Base-by-base conservation (phyloP, 2,888 invertebrate genomes). In the Coecobrya sp. region DNA sequence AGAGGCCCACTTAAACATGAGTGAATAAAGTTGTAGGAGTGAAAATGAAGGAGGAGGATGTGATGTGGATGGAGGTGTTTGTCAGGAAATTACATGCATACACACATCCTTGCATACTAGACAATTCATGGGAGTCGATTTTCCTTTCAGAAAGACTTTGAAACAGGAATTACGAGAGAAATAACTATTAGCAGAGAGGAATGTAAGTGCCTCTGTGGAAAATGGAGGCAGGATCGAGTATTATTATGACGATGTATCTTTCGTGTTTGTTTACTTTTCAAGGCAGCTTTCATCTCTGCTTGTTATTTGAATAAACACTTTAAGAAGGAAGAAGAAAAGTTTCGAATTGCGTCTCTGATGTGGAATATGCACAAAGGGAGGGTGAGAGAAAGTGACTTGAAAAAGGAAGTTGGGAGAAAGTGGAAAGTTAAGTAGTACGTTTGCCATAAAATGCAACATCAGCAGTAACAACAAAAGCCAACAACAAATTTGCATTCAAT, bases 271-370 rank as follows among this genome's bases (percentile, higher is more conserved):
- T 86, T 55, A n/a, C 27, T 27, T 55, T 79, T 49, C 22, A 79
- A 52, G 52, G 79, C 22, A 13, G 52, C 25, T 79, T 79, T 36
- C 42, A 42, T 73, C 68, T 68, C 22, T 30, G 30, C 68, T 73
- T 85, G 70, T 70, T 85, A 25, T 85, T 86, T 86, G 59, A 73
- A 73, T 86, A 86, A 73, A 73, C 86, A 70, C 36, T 68, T 49
- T n/a, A 30, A 36, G 45, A 86, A 8, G 42, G 19, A 22, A 11
- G 19, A 22, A 11, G 11, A 27, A 79, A 79, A 25, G 79, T 16
- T 55, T 82, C 30, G n/a, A 82, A 59, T 59, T 82, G 19, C 49
- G 25, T n/a, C 52, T 79, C 49, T 49, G 52, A 25, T 22, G 84
- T 27, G 68, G 68, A 68, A 30, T 68, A 30, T 30, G 5, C 30